Evolutionary conservation across 2,797 vertebrate genomes (phyloP).

Genomic region (Scleropages formosus): DNA sequence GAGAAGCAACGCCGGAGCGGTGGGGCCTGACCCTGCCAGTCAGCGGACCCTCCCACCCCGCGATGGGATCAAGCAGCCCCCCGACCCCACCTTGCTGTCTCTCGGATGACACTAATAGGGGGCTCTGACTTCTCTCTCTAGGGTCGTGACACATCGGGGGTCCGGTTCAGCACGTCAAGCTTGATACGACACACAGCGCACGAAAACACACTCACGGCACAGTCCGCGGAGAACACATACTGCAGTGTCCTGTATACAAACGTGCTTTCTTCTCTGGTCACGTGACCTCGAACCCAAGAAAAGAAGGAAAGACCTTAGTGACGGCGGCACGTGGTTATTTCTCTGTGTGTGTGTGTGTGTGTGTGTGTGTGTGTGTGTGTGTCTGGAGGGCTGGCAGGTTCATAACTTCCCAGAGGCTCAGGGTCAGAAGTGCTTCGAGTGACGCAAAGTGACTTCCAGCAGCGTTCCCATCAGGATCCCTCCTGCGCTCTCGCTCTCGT

Average conservation of each 20-base stretch:
- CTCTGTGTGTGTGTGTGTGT: background rate
- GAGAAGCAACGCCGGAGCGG: background rate
- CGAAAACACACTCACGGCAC: background rate
- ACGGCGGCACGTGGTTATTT: too few relatives aligned
- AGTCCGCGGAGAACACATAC: background rate
- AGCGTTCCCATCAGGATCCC: background rate
- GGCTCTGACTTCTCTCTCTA: conserved; percentile 23
- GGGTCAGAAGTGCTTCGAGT: background rate
- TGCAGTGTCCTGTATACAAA: background rate
- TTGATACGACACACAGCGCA: background rate
- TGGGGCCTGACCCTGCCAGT: conserved; percentile 22
- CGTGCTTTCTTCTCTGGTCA: too few relatives aligned
- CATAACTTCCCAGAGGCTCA: background rate
- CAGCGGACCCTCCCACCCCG: conserved; percentile 5
- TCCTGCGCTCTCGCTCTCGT: background rate
- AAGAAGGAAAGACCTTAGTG: too few relatives aligned
- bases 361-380: background rate
- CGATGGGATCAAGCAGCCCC: conserved; percentile 17
- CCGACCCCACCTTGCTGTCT: conserved; percentile 1
- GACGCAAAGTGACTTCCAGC: background rate
- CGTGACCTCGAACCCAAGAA: background rate
- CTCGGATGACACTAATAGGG: conserved; percentile 24
- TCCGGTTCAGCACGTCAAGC: background rate
- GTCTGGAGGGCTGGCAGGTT: background rate
- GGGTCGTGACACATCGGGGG: conserved; percentile 20